Base-by-base conservation (phyloP, 1,140 invertebrate genomes). In the Drosophila baimaii region DNA sequence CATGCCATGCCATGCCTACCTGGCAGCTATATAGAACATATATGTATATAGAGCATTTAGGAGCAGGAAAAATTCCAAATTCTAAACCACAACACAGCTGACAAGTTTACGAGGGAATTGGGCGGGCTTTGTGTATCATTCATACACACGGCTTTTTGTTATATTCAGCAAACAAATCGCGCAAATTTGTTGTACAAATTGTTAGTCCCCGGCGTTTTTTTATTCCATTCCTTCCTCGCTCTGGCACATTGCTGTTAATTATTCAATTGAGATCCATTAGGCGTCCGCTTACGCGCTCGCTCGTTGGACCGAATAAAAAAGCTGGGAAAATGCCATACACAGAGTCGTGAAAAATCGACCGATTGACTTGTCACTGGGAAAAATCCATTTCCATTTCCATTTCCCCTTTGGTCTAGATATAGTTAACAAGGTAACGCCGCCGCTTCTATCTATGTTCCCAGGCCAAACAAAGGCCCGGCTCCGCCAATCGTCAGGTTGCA, bases 231-330 rank as follows among this genome's bases (percentile, higher is more conserved):
- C 13, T 51, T 17, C 29, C 27, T 35, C 7, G 17, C 71, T 65
- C 27, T 70, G 68, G 74, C 81, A 86, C 73, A 10, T 82, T 75
- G 82, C 57, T 81, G 84, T 89, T 89, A 89, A 89, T 89, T 89
- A 89, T 89, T 89, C 84, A 89, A 89, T 89, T 89, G 84, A 89
- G 82, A 89, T 89, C 74, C 63, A 89, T 89, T 89, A 89, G 81
- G 75, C 80, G 15, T 23, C 35, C 31, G 51, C 19, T 19, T 17
- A 25, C 47, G 13, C 15, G 6, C 23, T 47, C 44, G 23, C 13
- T 46, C 68, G 62, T 31, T 63, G 62, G 12, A 33, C 15, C 59
- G 58, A 73, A 84, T 57, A 73, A 65, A 73, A 65, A 69, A 46
- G 66, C 35, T 13, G 33, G 49, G 69, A 59, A 76, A 51, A 59